Evolutionary conservation across 2,888 invertebrate species (phyloP).

Genomic region (Dryobotodes eremita): DNA sequence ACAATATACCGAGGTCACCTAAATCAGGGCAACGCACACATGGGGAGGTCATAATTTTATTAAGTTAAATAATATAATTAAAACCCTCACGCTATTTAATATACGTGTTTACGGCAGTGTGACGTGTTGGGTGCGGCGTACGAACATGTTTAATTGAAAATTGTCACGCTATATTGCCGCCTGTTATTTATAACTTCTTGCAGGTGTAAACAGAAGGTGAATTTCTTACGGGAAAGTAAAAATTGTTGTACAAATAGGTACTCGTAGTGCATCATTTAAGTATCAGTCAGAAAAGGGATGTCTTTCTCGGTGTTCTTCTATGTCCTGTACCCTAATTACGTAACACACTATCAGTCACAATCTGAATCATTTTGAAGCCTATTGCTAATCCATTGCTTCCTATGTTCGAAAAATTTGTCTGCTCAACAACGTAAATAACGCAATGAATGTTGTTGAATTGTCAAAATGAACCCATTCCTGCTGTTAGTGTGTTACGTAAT

Average conservation of each 20-base stretch:
- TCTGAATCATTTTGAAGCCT: too few relatives aligned
- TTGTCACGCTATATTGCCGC: conserved; percentile 72
- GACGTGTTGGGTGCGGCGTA: conserved; percentile 70
- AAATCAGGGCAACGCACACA: conserved; percentile 64
- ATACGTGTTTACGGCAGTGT: conserved; percentile 71
- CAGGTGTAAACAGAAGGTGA: conserved; percentile 42
- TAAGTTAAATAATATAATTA: conserved; percentile 69
- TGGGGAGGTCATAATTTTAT: conserved; percentile 65
- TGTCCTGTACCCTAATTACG: not conserved
- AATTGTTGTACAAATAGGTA: not conserved
- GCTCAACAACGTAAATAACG: too few relatives aligned
- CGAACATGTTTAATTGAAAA: conserved; percentile 75
- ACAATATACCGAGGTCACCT: conserved; percentile 53
- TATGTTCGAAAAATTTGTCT: too few relatives aligned
- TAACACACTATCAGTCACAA: too few relatives aligned
- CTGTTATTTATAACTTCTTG: conserved; percentile 53
- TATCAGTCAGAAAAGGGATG: not conserved
- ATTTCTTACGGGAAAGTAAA: not conserved
- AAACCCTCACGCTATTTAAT: conserved; percentile 71
- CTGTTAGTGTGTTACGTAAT: too few relatives aligned
- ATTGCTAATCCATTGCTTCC: too few relatives aligned
- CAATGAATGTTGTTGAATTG: too few relatives aligned
- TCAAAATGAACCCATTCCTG: too few relatives aligned
- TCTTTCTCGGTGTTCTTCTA: not conserved
- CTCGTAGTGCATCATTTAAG: not conserved